A percentile compares a stretch with the other conserved stretches of the same genome.
These are phyloP conservation scores for Anoplius nigerrimus DNA, from an alignment of 2,888 invertebrate genomes.

Conservation along the genomic window DNA sequence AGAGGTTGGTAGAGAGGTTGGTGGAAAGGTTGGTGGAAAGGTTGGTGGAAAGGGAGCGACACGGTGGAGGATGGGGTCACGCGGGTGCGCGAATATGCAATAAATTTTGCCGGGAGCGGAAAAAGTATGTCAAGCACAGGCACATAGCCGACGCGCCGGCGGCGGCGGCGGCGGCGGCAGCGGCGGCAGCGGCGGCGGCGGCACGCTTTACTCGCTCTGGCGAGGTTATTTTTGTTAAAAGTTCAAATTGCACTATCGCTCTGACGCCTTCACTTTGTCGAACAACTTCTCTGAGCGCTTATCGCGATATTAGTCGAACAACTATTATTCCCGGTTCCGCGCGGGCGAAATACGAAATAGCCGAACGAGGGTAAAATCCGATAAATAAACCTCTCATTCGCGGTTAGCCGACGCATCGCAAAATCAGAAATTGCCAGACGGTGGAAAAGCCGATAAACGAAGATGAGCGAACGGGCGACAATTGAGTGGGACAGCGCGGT, in stretches of 20 bases:
- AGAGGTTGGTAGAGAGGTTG: too few relatives aligned
- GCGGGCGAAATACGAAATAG: too few relatives aligned
- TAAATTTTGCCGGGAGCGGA: conserved; percentile 1
- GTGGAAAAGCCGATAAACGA: too few relatives aligned
- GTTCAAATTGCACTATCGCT: conserved; percentile 12
- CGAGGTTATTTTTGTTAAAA: background rate
- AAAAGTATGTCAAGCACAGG: conserved; percentile 8
- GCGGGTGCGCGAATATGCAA: conserved; percentile 5
- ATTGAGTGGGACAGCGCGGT: too few relatives aligned
- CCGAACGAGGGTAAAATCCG: too few relatives aligned
- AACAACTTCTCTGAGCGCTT: background rate
- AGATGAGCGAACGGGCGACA: too few relatives aligned
- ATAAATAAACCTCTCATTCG: too few relatives aligned
- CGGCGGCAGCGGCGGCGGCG: background rate
- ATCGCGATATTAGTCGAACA: too few relatives aligned
- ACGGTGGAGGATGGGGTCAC: background rate
- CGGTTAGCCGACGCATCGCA: too few relatives aligned
- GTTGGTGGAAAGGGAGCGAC: conserved; percentile 17
- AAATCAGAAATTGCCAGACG: too few relatives aligned
- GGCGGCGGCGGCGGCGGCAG: background rate
- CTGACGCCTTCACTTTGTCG: conserved; percentile 24
- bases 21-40: too few relatives aligned
- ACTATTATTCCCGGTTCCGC: too few relatives aligned
- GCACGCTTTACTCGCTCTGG: background rate
- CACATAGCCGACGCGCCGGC: background rate